Percentiles rank a stretch among this genome's conserved stretches.
Conservation (phyloP, 2,888 invertebrate species). For the Enoplolaimus lenunculus region DNA sequence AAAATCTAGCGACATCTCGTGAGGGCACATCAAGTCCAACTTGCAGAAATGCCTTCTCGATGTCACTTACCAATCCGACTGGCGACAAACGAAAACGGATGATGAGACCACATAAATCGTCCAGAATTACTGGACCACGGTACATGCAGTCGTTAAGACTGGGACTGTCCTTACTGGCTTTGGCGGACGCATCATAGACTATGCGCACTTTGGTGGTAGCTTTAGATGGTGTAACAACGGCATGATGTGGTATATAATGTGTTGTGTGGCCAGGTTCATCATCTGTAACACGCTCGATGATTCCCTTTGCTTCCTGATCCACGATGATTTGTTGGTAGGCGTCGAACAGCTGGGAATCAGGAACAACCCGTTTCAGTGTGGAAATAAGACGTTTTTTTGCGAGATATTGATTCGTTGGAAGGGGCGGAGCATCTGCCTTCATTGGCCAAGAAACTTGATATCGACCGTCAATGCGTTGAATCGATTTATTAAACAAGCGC, state of each 20-base stretch:
- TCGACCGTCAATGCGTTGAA: background rate
- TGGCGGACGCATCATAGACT: constrained; percentile 29
- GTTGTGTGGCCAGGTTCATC: constrained; percentile 8
- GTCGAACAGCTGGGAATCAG: constrained; percentile 7
- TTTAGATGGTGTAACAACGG: constrained; percentile 24
- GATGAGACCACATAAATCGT: constrained; percentile 22
- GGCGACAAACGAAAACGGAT: constrained; percentile 24
- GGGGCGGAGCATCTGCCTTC: background rate
- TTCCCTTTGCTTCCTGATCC: constrained; percentile 19
- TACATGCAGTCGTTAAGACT: constrained; percentile 27
- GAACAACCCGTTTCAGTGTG: background rate
- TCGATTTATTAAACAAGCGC: background rate
- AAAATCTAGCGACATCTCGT: constrained; percentile 21
- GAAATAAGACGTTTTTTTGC: constrained; percentile 1
- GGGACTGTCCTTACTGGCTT: constrained; percentile 18
- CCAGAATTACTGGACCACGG: constrained; percentile 24
- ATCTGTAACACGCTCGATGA: constrained; percentile 20
- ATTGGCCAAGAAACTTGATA: constrained; percentile 1
- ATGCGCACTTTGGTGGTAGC: constrained; percentile 27
- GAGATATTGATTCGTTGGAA: background rate
- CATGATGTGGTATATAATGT: constrained; percentile 27
- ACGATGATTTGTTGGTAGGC: constrained; percentile 20
- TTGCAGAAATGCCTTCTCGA: constrained; percentile 25
- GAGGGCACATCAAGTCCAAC: constrained; percentile 24
- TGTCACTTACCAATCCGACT: constrained; percentile 24